Evolutionary conservation across 2,113 vertebrate genomes (phyloP).

Genomic region (Cyprinodon tularosa): DNA sequence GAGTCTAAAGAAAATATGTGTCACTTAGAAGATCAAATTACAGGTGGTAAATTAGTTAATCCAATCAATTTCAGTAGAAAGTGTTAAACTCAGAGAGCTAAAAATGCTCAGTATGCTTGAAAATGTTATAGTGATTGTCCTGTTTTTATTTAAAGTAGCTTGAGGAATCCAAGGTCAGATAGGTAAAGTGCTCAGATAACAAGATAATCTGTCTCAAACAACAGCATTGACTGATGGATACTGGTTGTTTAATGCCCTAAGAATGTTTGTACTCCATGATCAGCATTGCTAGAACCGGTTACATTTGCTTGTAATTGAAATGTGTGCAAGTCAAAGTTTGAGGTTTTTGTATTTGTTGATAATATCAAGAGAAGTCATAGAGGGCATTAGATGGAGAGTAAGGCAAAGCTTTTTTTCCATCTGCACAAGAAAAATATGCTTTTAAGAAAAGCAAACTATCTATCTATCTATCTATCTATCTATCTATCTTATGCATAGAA

Average conservation of each 20-base stretch:
- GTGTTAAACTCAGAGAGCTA: not conserved
- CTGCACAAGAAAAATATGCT: conserved; percentile 4
- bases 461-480: not conserved
- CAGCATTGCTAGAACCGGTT: not conserved
- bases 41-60: no score
- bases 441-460: conserved; percentile 13
- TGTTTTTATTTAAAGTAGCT: not conserved
- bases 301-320: not conserved
- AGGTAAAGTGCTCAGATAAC: not conserved
- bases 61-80: no score
- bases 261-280: not conserved
- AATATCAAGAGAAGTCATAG: no score
- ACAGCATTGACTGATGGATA: no score
- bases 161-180: not conserved
- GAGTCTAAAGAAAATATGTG: no score
- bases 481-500: conserved; percentile 14
- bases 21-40: no score
- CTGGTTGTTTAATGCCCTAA: not conserved
- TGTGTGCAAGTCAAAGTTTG: not conserved
- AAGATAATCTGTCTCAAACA: not conserved
- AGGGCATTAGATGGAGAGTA: not conserved
- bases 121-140: not conserved
- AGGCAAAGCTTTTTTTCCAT: not conserved
- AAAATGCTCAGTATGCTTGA: not conserved
- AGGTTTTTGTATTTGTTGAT: no score